Evolutionary conservation across 2,797 vertebrate species (phyloP), one percentile per base, ranked within the genome.

Genomic region (Anolis apletophallus): DNA sequence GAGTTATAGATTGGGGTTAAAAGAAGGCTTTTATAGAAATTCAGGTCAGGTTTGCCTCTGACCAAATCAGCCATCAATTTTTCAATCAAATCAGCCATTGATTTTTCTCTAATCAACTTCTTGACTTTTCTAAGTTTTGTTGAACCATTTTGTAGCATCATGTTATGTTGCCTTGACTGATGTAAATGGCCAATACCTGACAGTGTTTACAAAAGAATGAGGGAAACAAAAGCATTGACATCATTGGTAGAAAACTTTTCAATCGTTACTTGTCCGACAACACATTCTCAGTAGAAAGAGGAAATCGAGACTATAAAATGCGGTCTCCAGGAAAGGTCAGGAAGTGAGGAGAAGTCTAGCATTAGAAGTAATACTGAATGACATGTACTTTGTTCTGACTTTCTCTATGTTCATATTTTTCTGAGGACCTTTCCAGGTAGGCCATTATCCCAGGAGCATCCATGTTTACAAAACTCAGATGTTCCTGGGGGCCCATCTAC

Each of bases 21-120:
- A 88, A 87, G 46, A 86, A 74, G 46, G 32, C 71, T 81, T 19
- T 81, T 34, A 59, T 13, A 17, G 55, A 13, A 73, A 36, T 80
- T 59, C 0, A 1, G 76, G 16, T 40, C 29, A 10, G 71, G 61
- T 67, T 81, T 76, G 50, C 80, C 72, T 61, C 23, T 26, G 57
- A 54, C 46, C 72, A 75, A 50, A 75, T 68, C 71, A 86, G 17
- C 14, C 29, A 75, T 40, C 34, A 29, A 14, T 80, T 78, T 85
- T 71, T 50, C 71, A 54, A 21, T 54, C 21, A 36, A 3, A 68
- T 21, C 32, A 19, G 19, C 23, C 10, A n/a, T n/a, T n/a, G n/a
- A n/a, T n/a, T n/a, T n/a, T n/a, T n/a, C n/a, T 36, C 19, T 21
- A 17, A 34, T 3, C 2, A 12, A 34, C 1, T 13, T 68, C 46